These are phyloP conservation scores for Drymodes brunneopygia DNA, from an alignment of 2,113 vertebrate species.

Conservation along the genomic window DNA sequence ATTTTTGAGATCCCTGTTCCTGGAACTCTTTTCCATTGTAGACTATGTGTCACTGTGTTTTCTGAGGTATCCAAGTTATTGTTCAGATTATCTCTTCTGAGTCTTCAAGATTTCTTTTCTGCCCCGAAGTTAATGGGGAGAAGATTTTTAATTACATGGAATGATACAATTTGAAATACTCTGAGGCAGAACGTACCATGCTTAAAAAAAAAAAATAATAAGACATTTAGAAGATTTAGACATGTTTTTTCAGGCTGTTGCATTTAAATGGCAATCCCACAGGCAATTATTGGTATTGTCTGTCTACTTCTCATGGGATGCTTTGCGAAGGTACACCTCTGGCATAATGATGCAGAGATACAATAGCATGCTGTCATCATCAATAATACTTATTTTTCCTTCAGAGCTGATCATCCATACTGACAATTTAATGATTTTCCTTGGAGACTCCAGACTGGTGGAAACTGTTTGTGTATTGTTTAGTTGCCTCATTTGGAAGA, in stretches of 20 bases:
- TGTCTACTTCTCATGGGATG: conserved; percentile 2
- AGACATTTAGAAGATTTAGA: conserved; percentile 1
- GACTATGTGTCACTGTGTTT: neutral
- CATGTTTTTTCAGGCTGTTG: neutral
- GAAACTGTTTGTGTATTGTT: conserved; percentile 3
- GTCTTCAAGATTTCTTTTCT: neutral
- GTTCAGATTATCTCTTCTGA: neutral
- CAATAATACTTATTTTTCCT: conserved; percentile 60
- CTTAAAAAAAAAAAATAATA: neutral
- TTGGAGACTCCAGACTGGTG: neutral
- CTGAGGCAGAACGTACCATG: neutral
- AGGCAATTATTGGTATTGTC: conserved; percentile 27
- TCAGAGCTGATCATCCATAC: conserved; percentile 36
- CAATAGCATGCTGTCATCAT: conserved; percentile 28
- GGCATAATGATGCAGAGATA: conserved; percentile 13
- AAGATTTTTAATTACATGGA: neutral
- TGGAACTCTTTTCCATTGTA: neutral
- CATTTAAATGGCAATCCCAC: neutral
- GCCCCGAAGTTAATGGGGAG: neutral
- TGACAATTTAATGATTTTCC: conserved; percentile 61
- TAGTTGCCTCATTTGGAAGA: conserved; percentile 24
- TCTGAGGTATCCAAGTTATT: neutral
- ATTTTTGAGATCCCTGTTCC: neutral
- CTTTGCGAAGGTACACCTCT: conserved; percentile 11
- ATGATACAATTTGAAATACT: neutral